Conservation (phyloP, 2,888 invertebrate species). For the Endotricha flammealis region DNA sequence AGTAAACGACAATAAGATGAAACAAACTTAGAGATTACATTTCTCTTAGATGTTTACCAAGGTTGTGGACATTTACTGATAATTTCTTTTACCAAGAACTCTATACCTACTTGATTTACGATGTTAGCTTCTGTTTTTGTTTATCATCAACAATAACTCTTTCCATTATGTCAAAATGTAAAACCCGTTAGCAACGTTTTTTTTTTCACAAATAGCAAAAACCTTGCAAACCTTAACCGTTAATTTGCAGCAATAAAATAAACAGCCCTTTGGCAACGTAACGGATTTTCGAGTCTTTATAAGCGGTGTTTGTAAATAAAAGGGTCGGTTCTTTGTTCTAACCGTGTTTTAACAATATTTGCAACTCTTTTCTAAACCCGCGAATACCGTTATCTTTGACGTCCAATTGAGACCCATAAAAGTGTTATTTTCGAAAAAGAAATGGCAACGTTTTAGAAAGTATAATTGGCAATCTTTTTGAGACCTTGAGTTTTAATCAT, state of each 20-base stretch:
- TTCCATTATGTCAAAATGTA: constrained; percentile 3
- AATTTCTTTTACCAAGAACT: constrained; percentile 12
- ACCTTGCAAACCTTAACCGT: constrained; percentile 18
- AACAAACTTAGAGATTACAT: no score
- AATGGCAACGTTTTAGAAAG: constrained; percentile 20
- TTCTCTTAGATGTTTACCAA: no score
- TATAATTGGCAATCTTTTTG: constrained; percentile 7
- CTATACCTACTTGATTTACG: constrained; percentile 25
- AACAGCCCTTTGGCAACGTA: constrained; percentile 38
- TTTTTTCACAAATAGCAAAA: constrained; percentile 4
- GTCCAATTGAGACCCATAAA: constrained; percentile 32
- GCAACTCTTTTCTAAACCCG: constrained; percentile 54
- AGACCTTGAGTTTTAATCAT: constrained; percentile 7
- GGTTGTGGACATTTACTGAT: no score
- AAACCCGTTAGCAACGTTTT: background rate
- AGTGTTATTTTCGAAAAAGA: constrained; percentile 21
- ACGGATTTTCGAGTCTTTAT: constrained; percentile 36
- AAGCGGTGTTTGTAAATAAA: constrained; percentile 34
- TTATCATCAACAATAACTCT: constrained; percentile 14
- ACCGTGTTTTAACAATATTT: constrained; percentile 35
- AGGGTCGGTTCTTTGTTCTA: constrained; percentile 31
- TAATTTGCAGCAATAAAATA: constrained; percentile 55
- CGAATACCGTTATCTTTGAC: constrained; percentile 32
- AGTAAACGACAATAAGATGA: no score
- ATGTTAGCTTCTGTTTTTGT: constrained; percentile 25